A percentile compares a stretch with the other conserved stretches of the same genome.
phyloP scores from a whole-genome alignment of 2,888 invertebrate species.

The Megalurothrips usitatus region DNA sequence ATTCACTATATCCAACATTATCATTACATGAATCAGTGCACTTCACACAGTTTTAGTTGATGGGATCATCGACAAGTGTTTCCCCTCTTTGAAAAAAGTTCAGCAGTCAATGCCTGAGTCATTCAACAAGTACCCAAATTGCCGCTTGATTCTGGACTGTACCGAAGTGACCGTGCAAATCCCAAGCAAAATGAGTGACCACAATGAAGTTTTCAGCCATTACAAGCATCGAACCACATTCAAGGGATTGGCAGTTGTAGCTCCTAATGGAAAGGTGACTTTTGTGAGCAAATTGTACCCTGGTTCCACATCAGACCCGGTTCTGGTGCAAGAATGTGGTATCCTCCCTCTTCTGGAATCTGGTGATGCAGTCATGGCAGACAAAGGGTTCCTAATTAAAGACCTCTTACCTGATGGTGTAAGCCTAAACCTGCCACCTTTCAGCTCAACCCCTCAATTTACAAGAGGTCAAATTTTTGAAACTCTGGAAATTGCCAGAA shows the following conservation, averaged over 20 bases:
- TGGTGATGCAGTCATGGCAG: constrained; percentile 30
- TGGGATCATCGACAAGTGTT: not conserved
- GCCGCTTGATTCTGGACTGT: constrained; percentile 30
- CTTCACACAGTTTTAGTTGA: not conserved
- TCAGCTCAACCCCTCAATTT: constrained; percentile 1
- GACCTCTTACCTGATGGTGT: constrained; percentile 26
- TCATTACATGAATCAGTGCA: not conserved
- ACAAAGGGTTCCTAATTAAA: constrained; percentile 31
- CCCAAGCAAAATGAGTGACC: constrained; percentile 13
- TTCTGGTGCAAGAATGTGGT: constrained; percentile 22
- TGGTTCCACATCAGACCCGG: constrained; percentile 29
- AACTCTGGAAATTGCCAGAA: constrained; percentile 17
- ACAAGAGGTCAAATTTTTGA: constrained; percentile 15
- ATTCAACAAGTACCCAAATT: constrained; percentile 8
- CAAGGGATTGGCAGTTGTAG: constrained; percentile 30
- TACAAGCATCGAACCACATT: constrained; percentile 31
- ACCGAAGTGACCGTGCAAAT: constrained; percentile 28
- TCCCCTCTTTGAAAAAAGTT: not conserved
- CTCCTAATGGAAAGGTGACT: constrained; percentile 31
- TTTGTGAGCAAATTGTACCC: constrained; percentile 29
- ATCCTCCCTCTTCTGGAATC: constrained; percentile 13
- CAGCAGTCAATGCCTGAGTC: not conserved
- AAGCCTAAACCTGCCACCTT: not conserved
- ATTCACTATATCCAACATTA: not conserved
- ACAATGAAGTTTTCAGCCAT: constrained; percentile 20